Percentiles rank a stretch among this genome's conserved stretches.
phyloP scores from a whole-genome alignment of 2,113 vertebrate genomes.

The Mastomys coucha region DNA sequence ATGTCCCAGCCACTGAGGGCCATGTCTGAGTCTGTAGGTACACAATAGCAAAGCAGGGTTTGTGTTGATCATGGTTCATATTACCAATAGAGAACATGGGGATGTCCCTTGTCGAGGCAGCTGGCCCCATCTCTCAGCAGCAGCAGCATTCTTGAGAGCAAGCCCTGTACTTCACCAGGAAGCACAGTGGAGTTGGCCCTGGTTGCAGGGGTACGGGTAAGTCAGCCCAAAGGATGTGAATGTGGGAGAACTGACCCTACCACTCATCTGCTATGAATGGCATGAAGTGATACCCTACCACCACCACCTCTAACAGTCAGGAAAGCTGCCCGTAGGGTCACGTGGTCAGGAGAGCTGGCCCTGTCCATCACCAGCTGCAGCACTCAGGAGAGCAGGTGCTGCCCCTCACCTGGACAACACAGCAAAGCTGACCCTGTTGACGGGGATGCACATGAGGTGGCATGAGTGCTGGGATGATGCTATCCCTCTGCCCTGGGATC shows the following conservation, averaged over 20 bases:
- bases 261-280: background rate
- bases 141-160: background rate
- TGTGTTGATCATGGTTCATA: background rate
- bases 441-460: background rate
- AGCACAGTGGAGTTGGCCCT: background rate
- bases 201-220: background rate
- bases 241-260: background rate
- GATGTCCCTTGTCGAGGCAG: background rate
- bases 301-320: background rate
- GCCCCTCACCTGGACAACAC: background rate
- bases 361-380: no score
- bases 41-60: background rate
- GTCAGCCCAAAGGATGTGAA: background rate
- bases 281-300: background rate
- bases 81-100: background rate
- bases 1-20: background rate
- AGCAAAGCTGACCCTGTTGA: background rate
- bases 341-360: background rate
- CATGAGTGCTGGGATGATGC: no score
- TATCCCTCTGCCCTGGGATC: no score
- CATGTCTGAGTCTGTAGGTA: background rate
- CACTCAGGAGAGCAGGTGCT: no score
- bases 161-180: background rate
- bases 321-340: background rate
- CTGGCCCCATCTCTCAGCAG: background rate